Base-by-base conservation (phyloP, 2,797 vertebrate genomes). In the Hydrocynus forskahlii region DNA sequence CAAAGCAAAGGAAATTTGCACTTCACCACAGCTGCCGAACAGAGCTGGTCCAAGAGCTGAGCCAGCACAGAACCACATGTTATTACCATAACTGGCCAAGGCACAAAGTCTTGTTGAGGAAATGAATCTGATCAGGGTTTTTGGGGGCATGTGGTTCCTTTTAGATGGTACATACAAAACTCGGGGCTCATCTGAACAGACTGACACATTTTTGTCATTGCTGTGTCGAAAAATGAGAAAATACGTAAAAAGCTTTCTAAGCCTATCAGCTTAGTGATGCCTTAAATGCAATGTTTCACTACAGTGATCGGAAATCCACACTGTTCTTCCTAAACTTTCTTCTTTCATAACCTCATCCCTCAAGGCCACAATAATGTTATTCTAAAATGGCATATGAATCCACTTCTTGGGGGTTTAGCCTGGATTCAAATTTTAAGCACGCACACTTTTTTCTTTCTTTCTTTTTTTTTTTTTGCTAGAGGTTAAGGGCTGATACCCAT, bases 61-160 rank as follows among this genome's bases (percentile, higher is more conserved):
- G 62, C 67, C 43, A 85, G 55, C 73, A 69, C 81, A 87, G 81
- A 89, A 76, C 81, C 71, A 86, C 66, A 55, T 86, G 50, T 72
- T 35, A 91, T 91, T 90, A 90, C 87, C 91, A 90, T 90, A 87
- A 63, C 87, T 92, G 89, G 85, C 86, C 84, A 23, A 45, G 25
- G 84, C 57, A 84, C 75, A 91, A 89, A 90, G 87, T 66, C 78
- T 62, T 80, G 86, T 85, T 86, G 90, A 92, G 90, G 91, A 92
- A 93, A 92, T 91, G 76, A 81, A 85, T 63, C 72, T 90, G 86
- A 90, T 89, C 84, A 35, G 35, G 83, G 89, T 52, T 88, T 91
- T 91, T 75, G 72, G 83, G 80, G 84, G 77, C 90, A 92, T 91
- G 88, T 92, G 91, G 90, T 93, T 92, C 82, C 76, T 52, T 21